phyloP scores from a whole-genome alignment of 2,888 invertebrate species.

The Lottia scabra region DNA sequence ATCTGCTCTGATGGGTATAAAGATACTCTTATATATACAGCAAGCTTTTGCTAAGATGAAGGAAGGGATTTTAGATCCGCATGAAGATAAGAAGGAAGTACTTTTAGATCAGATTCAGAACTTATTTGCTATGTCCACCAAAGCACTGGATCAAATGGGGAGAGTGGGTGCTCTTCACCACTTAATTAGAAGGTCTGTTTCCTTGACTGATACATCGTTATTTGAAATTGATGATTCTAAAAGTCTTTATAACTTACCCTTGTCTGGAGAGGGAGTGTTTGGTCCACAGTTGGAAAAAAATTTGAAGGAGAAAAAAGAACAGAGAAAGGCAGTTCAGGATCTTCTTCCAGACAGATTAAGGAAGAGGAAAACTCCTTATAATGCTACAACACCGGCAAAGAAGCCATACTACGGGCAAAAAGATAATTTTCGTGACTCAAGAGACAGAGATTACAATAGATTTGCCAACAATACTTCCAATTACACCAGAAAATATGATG shows the following conservation, averaged over 20 bases:
- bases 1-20: not conserved
- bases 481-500: too few relatives aligned
- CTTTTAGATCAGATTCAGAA: not conserved
- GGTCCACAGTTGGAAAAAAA: slow-evolving; percentile 22
- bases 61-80: not conserved
- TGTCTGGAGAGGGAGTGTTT: not conserved
- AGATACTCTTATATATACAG: not conserved
- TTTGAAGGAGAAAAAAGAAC: slow-evolving; percentile 16
- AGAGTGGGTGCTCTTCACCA: not conserved
- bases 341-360: not conserved
- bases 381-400: too few relatives aligned
- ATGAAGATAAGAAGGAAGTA: not conserved
- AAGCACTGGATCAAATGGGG: not conserved
- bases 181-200: not conserved
- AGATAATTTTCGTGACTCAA: too few relatives aligned
- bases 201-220: not conserved
- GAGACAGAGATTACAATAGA: too few relatives aligned
- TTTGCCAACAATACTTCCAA: too few relatives aligned
- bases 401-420: too few relatives aligned
- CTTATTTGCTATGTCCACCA: not conserved
- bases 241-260: not conserved
- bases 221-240: not conserved
- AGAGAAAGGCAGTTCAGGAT: not conserved
- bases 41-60: not conserved
- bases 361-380: too few relatives aligned